Base-by-base conservation (phyloP, 2,888 invertebrate genomes). In the Drosophila rellima region DNA sequence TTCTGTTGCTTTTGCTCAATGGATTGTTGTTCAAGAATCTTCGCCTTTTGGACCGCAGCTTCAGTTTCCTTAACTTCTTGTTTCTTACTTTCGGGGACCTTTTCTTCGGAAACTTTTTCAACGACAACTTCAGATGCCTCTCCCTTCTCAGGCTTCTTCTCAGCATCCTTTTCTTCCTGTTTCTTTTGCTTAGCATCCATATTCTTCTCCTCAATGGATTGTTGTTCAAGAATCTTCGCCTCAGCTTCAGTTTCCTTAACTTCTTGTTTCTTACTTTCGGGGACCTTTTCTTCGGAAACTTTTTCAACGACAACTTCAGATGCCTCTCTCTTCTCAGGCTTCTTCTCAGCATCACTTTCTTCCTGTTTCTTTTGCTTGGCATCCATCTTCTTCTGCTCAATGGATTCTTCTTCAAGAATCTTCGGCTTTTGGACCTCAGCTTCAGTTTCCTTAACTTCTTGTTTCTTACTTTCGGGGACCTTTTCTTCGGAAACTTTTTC, bases 51-150 rank as follows among this genome's bases (percentile, higher is more conserved):
- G 0, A 18, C 42, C 20, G 67, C 52, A 42, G 40, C 31, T 4
- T 33, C 26, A 2, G 26, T 8, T 5, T 70, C 62, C 15, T 62
- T 54, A 3, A 48, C 17, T 0, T 44, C 57, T 13, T 39, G 11
- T 13, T 48, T 57, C 10, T 47, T 40, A 2, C 17, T 4, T 6
- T 52, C 45, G 5, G 20, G 10, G 0, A 64, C 17, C 39, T 37
- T 40, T 11, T 57, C 57, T 42, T 68, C 57, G 5, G 52, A 5
- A n/a, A 57, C 7, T 15, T 64, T 42, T 15, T 64, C 64, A 7
- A 45, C 45, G 1, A 50, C 33, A 3, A 50, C 57, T 26, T 67
- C 67, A 15, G 35, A 35, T 20, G 26, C 7, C 15, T 70, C 61
- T 3, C 31, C 62, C n/a, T 31, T 45, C n/a, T 55, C 33, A 2